phyloP scores from a whole-genome alignment of 1,140 invertebrate genomes.

The Dreissena rostriformis region DNA sequence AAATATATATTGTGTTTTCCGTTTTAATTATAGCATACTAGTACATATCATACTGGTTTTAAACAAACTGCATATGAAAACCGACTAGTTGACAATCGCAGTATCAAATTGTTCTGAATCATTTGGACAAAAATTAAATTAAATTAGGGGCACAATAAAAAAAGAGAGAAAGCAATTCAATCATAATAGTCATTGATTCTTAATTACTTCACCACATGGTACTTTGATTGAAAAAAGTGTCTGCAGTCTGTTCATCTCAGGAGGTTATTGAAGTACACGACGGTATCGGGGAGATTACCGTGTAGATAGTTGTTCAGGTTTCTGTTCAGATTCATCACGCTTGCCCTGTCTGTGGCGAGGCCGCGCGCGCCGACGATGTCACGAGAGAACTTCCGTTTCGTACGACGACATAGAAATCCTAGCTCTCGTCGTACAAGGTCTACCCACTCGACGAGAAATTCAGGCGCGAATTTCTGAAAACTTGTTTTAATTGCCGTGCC shows the following conservation, averaged over 20 bases:
- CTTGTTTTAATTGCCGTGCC: slow-evolving; percentile 32
- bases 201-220: too few relatives aligned
- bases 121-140: too few relatives aligned
- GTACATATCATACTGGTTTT: too few relatives aligned
- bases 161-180: too few relatives aligned
- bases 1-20: too few relatives aligned
- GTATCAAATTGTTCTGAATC: too few relatives aligned
- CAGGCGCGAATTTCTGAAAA: slow-evolving; percentile 47
- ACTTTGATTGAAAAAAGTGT: too few relatives aligned
- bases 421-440: slow-evolving; percentile 50
- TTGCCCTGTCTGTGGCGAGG: not conserved
- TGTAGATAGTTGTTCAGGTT: slow-evolving; percentile 48
- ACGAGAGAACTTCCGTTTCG: slow-evolving; percentile 43
- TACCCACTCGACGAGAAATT: slow-evolving; percentile 41
- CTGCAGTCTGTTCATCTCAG: not conserved
- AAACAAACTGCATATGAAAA: too few relatives aligned
- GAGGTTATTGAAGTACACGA: slow-evolving; percentile 32
- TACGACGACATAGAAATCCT: slow-evolving; percentile 31
- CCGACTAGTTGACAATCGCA: too few relatives aligned
- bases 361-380: slow-evolving; percentile 52
- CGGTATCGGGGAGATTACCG: not conserved
- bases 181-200: too few relatives aligned
- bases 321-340: slow-evolving; percentile 40
- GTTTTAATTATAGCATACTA: too few relatives aligned
- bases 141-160: too few relatives aligned